Conservation (phyloP, 2,888 invertebrate species). For the Pseudococcus jackbeardsleyi region DNA sequence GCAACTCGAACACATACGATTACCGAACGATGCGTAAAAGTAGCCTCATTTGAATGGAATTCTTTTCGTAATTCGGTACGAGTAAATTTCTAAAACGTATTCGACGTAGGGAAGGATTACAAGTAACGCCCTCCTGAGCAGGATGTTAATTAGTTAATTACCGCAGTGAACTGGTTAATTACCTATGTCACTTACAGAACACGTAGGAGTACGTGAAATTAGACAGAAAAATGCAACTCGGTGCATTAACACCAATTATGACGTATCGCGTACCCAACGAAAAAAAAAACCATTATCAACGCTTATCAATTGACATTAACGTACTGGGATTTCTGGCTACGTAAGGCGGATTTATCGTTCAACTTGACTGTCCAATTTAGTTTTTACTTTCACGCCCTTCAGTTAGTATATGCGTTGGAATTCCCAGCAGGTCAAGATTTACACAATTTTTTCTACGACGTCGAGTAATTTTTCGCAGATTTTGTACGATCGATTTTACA, state of each 20-base stretch:
- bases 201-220: slow-evolving; percentile 26
- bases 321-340: neutral
- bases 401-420: neutral
- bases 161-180: slow-evolving; percentile 38
- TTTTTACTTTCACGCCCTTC: neutral
- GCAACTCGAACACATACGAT: neutral
- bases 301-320: slow-evolving; percentile 2
- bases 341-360: neutral
- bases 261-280: neutral
- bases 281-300: neutral
- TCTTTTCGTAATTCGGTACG: neutral
- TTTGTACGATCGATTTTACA: neutral
- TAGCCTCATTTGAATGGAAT: slow-evolving; percentile 19
- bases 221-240: slow-evolving; percentile 2
- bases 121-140: neutral
- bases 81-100: neutral
- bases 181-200: neutral
- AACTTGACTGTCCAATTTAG: neutral
- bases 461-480: neutral
- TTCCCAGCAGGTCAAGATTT: neutral
- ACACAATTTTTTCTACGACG: neutral
- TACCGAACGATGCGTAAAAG: slow-evolving; percentile 14
- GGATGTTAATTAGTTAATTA: slow-evolving; percentile 45
- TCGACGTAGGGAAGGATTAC: neutral
- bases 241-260: slow-evolving; percentile 27